Evolutionary conservation across 2,113 vertebrate species (phyloP), one percentile per base, ranked within the genome.

Genomic region (Morone saxatilis): DNA sequence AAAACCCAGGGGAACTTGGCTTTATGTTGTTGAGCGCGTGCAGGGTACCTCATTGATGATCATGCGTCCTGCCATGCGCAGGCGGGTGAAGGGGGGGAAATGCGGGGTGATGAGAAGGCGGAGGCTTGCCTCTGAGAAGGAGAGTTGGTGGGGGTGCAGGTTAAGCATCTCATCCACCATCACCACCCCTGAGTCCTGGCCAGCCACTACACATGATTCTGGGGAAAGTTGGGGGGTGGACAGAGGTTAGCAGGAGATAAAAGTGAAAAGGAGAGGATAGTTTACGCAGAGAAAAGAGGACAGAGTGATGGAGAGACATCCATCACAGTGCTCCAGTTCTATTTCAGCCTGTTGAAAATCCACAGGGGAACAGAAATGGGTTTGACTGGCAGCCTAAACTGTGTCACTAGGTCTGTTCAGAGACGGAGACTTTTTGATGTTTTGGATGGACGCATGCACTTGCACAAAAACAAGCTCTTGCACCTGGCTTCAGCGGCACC

Each of bases 51-150:
- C 93, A 38, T 83, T 94, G 90, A 95, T 94, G 88, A 95, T 82
- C 87, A 94, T 94, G 84, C 78, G 72, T 84, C 90, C 87, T 59
- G 94, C 93, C 92, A 93, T 95, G 84, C 25, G 85, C 80, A 94
- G 86, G 86, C 89, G 90, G 38, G 91, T 94, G 88, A 77, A 68
- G 73, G 93, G 91, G 81, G 92, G 87, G 77, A 87, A 93, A 90
- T 92, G 92, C 5, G n/a, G 87, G 45, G 94, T 95, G 89, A 95
- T 93, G 91, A 95, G 94, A 86, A 94, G 89, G 68, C 81, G 92
- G 41, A 95, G 89, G 92, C 96, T 95, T 94, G 94, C 96, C 94
- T 96, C 96, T 88, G 96, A 96, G 81, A 95, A 93, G 81, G 93
- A 92, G 84, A 96, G 95, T 83, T 95, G 94, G 72, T 95, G 94